Base-by-base conservation (phyloP, 2,797 vertebrate species). In the Leptoclinus maculatus region DNA sequence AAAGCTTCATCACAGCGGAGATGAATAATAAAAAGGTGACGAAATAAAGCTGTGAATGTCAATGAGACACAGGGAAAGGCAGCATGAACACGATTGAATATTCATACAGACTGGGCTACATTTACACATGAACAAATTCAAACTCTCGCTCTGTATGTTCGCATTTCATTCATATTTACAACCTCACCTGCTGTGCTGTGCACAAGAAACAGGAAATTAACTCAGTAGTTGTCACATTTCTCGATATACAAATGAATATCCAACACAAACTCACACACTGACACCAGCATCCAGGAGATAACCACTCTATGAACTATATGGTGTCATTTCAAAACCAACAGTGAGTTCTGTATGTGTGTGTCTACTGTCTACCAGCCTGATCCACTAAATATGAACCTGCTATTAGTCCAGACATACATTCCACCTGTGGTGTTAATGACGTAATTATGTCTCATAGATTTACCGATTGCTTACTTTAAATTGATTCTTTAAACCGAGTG, bases 191-290 rank as follows among this genome's bases (percentile, higher is more conserved):
- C 13, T 34, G 27, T 38, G 16, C 34, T 70, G 54, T 27, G 81
- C 47, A 75, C 62, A 11, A n/a, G 5, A 78, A 76, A 59, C 57
- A 83, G 78, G 74, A 89, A 82, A 76, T 85, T 2, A 84, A 70
- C 32, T 87, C 66, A 85, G 41, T 58, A 38, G 59, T 38, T 67
- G 32, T 67, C 34, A 21, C 29, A 34, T 23, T 49, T 79, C 41
- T 78, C 49, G 53, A 80, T 80, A 74, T 47, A 60, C 69, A 14
- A 74, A 38, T 79, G 68, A 57, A 54, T 41, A 25, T 71, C 29
- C 39, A 62, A 71, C 43, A 71, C 49, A 62, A 16, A 66, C 32
- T 71, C 32, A 75, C 72, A 73, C 53, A 66, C 7, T 57, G 64
- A 66, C 66, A 71, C n/a, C 43, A 51, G 29, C 45, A 19, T 76